Evolutionary conservation across 2,888 invertebrate species (phyloP), one percentile per base, ranked within the genome.

Genomic region (Thecocarcelia acutangulata): DNA sequence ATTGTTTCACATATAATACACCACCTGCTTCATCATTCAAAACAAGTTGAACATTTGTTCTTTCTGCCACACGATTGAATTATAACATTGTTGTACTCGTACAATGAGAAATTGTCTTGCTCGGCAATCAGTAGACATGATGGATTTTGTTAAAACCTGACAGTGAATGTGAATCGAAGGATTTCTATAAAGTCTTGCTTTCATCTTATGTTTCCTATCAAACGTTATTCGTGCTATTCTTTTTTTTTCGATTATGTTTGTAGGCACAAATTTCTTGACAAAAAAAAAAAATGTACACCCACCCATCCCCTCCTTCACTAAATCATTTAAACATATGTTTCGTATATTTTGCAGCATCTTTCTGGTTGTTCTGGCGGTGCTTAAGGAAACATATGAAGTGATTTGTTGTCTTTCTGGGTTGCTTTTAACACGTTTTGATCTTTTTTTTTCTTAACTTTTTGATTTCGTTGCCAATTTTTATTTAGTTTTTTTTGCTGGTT

Each of bases 391-490:
- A 24, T 58, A 5, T 4, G 40, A 33, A 76, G 59, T 80, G 66
- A 63, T 58, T 58, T 59, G 46, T 75, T 64, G 24, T 66, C 17
- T 61, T n/a, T 76, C 37, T 73, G 54, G 46, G 48, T 75, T 76
- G 61, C 61, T 73, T 81, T 73, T 73, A 69, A 64, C 75, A 80
- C 70, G 68, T 69, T 58, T 58, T 61, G n/a, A 17, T 44, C 52
- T 48, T 3, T 50, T 59, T 48, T 3, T 50, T 17, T 15, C 37
- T 11, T 44, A 46, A 33, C 2, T 44, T 56, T 37, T 24, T 17
- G n/a, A 54, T 61, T 54, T 68, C 40, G 17, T 72, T 81, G 72
- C 76, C 72, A 81, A 68, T 76, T 81, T 64, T 13, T 15, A 4
- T 48, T 61, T 56, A 5, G 15, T 37, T 17, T 12, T 9, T 15